Evolutionary conservation across 2,888 invertebrate species (phyloP), one percentile per base, ranked within the genome.

Genomic region (Toxonevra muliebris): DNA sequence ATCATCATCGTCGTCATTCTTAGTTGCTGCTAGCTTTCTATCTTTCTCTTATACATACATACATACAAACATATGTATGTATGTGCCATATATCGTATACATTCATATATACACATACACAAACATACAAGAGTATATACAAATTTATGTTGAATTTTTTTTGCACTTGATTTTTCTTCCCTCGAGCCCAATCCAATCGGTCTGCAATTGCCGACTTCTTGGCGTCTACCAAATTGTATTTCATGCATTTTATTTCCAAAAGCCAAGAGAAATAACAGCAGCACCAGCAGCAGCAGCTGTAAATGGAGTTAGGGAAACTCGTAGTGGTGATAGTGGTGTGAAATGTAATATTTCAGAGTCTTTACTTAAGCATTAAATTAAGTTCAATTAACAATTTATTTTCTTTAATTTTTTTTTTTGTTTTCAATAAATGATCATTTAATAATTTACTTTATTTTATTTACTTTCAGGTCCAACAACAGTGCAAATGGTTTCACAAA

Each of bases 401-500:
- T 64, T 57, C 1, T 3, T 43, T 30, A 5, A 48, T n/a, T 7
- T 11, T 7, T 30, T 4, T 30, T 30, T 7, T 7, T 30, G 3
- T 30, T 2, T 30, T 30, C 30, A 30, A 30, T 30, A 30, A 30
- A 30, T 30, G 2, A 30, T 30, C 30, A 7, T 30, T 30, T 30
- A 30, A 30, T 7, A 30, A 53, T 42, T 66, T 68, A 69, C 70
- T 71, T 66, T 69, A 72, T 75, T 69, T 73, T 74, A 75, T 64
- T 86, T 69, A 41, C 48, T 81, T 84, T 19, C 76, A 93, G 94
- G 94, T 84, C 93, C 94, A 82, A 92, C 93, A 84, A 92, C 93
- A 74, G 92, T 94, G 77, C 91, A 93, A 78, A 93, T 94, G 93
- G 92, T 94, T 78, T 92, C 93, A 76, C 92, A 92, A 80, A 91